Evolutionary conservation across 2,888 invertebrate genomes (phyloP).

Genomic region (Sinohyriopsis cumingii): DNA sequence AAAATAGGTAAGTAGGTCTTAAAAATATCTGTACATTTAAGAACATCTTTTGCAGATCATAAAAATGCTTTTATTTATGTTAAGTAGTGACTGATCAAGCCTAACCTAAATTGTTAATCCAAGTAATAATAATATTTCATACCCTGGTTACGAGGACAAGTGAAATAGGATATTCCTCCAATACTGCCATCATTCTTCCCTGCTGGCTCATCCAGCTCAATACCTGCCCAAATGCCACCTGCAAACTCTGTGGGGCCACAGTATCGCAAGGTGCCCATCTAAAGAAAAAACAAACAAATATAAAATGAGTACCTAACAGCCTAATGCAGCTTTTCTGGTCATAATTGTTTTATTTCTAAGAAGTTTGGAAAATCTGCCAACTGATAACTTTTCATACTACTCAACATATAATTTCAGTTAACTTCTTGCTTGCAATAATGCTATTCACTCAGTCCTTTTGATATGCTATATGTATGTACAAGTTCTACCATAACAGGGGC

Average conservation of each 20-base stretch:
- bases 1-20: no score
- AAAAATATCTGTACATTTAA: no score
- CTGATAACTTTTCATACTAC: no score
- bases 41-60: no score
- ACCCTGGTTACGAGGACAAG: slow-evolving; percentile 73
- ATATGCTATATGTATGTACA: no score
- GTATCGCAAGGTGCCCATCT: slow-evolving; percentile 70
- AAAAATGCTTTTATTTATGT: no score
- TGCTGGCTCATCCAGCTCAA: slow-evolving; percentile 73
- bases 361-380: not conserved
- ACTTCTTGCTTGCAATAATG: no score
- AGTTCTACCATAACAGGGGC: no score
- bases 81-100: no score
- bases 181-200: slow-evolving; percentile 75
- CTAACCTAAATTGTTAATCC: not conserved
- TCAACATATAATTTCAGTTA: no score
- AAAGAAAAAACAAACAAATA: slow-evolving; percentile 6
- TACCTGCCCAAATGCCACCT: slow-evolving; percentile 75
- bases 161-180: slow-evolving; percentile 72
- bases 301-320: not conserved
- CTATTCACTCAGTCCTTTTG: no score
- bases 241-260: slow-evolving; percentile 74
- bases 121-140: slow-evolving; percentile 15
- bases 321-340: not conserved
- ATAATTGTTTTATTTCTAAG: not conserved